phyloP scores from a whole-genome alignment of 2,888 invertebrate genomes.

The Imbricaverruca yamaguchii region DNA sequence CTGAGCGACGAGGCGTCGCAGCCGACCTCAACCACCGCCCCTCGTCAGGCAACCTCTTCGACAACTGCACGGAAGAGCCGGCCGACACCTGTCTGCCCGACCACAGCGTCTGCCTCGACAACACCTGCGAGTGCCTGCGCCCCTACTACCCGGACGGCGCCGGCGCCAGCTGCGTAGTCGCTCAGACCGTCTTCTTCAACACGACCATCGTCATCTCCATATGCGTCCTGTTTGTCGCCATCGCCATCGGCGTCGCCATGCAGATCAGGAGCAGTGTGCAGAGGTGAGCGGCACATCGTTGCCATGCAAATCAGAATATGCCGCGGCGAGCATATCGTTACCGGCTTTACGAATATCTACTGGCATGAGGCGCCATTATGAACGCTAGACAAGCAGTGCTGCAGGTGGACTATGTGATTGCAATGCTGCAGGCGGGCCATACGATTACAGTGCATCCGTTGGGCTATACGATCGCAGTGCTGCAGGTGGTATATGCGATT shows the following conservation, averaged over 20 bases:
- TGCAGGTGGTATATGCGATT: too few species aligned
- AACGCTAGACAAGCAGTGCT: too few species aligned
- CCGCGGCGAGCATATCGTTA: too few species aligned
- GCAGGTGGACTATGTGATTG: too few species aligned
- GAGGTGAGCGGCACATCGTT: background rate
- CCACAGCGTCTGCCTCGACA: background rate
- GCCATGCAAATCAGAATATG: too few species aligned
- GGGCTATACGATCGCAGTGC: too few species aligned
- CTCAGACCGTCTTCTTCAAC: background rate
- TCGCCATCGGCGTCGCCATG: constrained; percentile 6
- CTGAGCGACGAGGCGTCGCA: too few species aligned
- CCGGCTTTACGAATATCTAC: too few species aligned
- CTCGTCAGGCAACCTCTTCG: background rate
- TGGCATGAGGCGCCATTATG: too few species aligned
- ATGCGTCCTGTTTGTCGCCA: background rate
- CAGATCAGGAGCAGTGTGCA: constrained; percentile 4
- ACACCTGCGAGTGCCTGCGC: background rate
- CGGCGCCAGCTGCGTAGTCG: background rate
- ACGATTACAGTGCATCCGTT: too few species aligned
- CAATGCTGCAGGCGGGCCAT: too few species aligned
- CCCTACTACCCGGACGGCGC: background rate
- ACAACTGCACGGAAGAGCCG: background rate
- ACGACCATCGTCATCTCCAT: constrained; percentile 8
- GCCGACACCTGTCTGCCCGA: background rate
- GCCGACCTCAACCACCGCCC: too few species aligned